A percentile compares a stretch with the other conserved stretches of the same genome.
These are phyloP conservation scores for Lamprotornis superbus DNA, from an alignment of 2,113 vertebrate species.

Conservation along the genomic window DNA sequence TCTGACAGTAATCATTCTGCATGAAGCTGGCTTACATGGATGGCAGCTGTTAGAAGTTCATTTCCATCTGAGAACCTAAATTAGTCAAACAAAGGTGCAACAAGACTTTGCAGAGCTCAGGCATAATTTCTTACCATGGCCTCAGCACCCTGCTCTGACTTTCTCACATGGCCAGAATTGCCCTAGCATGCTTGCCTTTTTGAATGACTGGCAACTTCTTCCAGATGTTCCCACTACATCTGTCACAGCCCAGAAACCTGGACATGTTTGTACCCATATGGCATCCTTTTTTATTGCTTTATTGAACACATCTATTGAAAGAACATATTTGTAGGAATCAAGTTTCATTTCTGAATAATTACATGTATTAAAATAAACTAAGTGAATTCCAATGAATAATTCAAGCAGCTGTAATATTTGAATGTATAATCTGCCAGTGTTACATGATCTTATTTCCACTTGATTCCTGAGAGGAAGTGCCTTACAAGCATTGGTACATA, in stretches of 20 bases:
- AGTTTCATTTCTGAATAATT: slow-evolving; percentile 37
- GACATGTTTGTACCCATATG: not conserved
- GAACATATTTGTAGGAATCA: not conserved
- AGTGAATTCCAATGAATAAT: slow-evolving; percentile 18
- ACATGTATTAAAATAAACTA: slow-evolving; percentile 24
- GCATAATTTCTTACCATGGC: not conserved
- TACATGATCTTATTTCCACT: slow-evolving; percentile 55
- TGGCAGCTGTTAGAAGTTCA: not conserved
- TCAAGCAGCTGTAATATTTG: slow-evolving; percentile 35
- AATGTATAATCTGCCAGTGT: slow-evolving; percentile 38
- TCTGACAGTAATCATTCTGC: not conserved
- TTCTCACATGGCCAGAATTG: not conserved
- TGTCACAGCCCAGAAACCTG: not conserved
- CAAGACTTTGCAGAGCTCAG: not conserved
- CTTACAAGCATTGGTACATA: slow-evolving; percentile 52
- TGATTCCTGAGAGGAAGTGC: slow-evolving; percentile 58
- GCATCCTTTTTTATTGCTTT: not conserved
- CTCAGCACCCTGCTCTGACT: not conserved
- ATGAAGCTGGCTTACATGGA: not conserved
- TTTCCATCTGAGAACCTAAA: not conserved
- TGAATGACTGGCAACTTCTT: not conserved
- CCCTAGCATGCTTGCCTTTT: not conserved
- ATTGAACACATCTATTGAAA: not conserved
- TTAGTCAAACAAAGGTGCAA: not conserved
- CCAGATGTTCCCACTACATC: not conserved